Conservation (phyloP, 2,888 invertebrate genomes). For the Proisotoma minuta region DNA sequence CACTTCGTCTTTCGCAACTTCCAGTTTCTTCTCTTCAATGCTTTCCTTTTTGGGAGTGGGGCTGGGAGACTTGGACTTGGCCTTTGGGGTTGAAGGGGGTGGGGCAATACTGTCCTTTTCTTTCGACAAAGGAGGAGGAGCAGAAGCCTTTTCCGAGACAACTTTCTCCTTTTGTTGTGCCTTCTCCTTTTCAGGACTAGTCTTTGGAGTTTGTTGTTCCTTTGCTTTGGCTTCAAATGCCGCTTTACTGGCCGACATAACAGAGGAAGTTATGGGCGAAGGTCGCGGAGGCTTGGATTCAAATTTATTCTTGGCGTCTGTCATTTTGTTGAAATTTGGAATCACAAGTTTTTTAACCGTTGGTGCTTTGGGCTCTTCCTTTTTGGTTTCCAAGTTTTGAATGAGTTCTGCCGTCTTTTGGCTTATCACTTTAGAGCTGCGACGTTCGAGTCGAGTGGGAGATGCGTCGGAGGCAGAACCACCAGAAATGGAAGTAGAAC, state of each 20-base stretch:
- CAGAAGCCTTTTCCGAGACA: background rate
- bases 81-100: background rate
- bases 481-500: no score
- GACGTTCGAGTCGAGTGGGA: slow-evolving; percentile 43
- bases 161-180: background rate
- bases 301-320: slow-evolving; percentile 79
- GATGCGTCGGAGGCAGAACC: slow-evolving; percentile 38
- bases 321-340: slow-evolving; percentile 75
- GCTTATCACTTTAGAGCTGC: slow-evolving; percentile 46
- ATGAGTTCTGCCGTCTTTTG: slow-evolving; percentile 47
- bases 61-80: background rate
- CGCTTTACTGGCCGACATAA: slow-evolving; percentile 30
- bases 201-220: slow-evolving; percentile 18
- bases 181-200: background rate
- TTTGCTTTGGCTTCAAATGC: slow-evolving; percentile 34
- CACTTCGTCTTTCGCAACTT: slow-evolving; percentile 1
- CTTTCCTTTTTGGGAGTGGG: slow-evolving; percentile 7
- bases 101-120: slow-evolving; percentile 7
- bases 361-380: slow-evolving; percentile 27
- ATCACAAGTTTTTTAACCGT: slow-evolving; percentile 68
- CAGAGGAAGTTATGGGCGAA: slow-evolving; percentile 32
- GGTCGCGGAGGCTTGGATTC: slow-evolving; percentile 42
- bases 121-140: slow-evolving; percentile 2
- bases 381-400: slow-evolving; percentile 45
- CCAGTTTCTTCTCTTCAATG: background rate